phyloP scores from a whole-genome alignment of 2,113 vertebrate genomes.

The Ailurus styani region DNA sequence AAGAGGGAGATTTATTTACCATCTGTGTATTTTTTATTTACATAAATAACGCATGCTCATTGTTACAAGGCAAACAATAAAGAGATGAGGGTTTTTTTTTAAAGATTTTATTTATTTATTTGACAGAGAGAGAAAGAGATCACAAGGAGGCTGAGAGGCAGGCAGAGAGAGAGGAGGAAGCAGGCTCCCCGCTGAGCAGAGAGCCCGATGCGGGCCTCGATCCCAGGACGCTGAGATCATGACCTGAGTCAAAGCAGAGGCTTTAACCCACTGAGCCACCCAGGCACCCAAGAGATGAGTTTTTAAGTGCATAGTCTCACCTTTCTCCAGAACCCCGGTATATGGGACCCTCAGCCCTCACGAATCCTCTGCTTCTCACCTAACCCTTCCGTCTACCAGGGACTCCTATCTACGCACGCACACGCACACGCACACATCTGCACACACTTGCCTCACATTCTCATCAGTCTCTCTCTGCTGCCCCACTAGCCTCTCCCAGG shows the following conservation, averaged over 20 bases:
- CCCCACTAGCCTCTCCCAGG: not conserved
- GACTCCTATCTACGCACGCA: not conserved
- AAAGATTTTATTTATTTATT: no score
- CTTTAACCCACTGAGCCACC: no score
- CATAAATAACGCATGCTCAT: conserved; percentile 8
- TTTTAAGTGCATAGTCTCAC: conserved; percentile 15
- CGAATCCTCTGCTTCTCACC: not conserved
- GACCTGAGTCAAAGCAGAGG: no score
- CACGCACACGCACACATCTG: not conserved
- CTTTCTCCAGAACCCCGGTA: not conserved
- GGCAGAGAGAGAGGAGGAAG: no score
- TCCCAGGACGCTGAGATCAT: no score
- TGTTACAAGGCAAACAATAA: not conserved
- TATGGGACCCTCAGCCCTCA: not conserved
- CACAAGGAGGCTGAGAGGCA: no score
- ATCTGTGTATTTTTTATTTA: not conserved
- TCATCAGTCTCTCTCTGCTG: not conserved
- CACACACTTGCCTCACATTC: not conserved
- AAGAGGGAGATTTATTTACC: not conserved
- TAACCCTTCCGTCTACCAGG: not conserved
- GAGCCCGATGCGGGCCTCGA: no score
- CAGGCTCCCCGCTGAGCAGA: no score
- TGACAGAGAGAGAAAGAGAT: no score
- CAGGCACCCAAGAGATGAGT: no score
- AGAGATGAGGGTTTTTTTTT: no score